phyloP scores from a whole-genome alignment of 1,140 invertebrate species.

The Sarcophaga peregrina region DNA sequence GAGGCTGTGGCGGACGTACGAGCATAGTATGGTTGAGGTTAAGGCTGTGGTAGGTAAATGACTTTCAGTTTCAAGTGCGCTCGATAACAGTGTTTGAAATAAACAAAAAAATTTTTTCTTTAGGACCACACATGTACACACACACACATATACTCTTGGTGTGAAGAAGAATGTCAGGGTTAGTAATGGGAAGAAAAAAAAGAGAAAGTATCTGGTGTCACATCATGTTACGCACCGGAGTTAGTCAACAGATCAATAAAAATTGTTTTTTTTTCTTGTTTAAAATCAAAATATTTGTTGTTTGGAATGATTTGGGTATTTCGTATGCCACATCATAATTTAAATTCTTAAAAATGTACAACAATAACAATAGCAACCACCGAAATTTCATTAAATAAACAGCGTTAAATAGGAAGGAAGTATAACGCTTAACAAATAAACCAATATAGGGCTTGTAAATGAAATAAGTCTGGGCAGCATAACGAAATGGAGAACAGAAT shows the following conservation, averaged over 20 bases:
- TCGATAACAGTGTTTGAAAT: not conserved
- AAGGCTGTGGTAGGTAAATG: constrained; percentile 35
- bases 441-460: too few relatives aligned
- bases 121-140: constrained; percentile 22
- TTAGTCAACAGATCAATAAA: constrained; percentile 16
- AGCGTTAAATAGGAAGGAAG: constrained; percentile 32
- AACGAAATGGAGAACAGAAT: not conserved
- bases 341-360: constrained; percentile 17
- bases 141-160: not conserved
- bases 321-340: constrained; percentile 34
- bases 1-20: too few relatives aligned
- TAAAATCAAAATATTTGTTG: not conserved
- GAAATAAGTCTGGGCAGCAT: too few relatives aligned
- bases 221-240: not conserved
- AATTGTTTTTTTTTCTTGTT: not conserved
- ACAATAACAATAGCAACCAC: not conserved
- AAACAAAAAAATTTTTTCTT: constrained; percentile 9
- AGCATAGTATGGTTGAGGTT: too few relatives aligned
- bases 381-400: not conserved
- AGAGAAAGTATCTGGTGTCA: constrained; percentile 30
- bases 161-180: not conserved
- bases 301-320: not conserved
- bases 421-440: not conserved
- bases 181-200: not conserved
- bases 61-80: constrained; percentile 25